Evolutionary conservation across 2,797 vertebrate genomes (phyloP), one percentile per base, ranked within the genome.

Genomic region (Schizopygopsis pylzovi): DNA sequence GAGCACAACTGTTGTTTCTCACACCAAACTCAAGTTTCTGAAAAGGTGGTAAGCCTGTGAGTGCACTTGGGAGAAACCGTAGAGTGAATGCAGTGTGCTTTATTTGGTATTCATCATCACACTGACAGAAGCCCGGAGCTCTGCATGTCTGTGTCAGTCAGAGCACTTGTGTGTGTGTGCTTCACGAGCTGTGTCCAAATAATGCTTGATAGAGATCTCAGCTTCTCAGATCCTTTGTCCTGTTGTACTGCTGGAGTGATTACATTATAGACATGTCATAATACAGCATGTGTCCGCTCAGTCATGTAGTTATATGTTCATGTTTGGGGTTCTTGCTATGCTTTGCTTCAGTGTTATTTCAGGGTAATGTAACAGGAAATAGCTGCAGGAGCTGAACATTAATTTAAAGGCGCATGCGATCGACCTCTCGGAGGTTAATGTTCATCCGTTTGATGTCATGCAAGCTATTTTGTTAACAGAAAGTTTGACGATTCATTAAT

Each of bases 391-490:
- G 63, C 75, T 67, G n/a, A 33, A 84, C 83, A 78, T 84, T 45
- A 84, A 84, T 84, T 68, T 68, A 39, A 78, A 56, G 47, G 45
- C 47, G 43, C 83, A 68, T 75, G 49, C 33, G 83, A n/a, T 70
- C 28, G 20, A 77, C 61, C 63, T 84, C 37, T 41, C 1, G 1
- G 56, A 76, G 82, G 71, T 76, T 76, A 76, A 82, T 63, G 18
- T 65, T 45, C 72, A 78, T 78, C 73, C 63, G 73, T 67, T 67
- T 76, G 73, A 84, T 84, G 82, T 84, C 82, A 77, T 67, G 28
- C 61, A 28, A 84, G 61, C 59, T 12, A 3, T 39, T 77, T 68
- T 67, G 47, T 83, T 75, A 76, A 67, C 43, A 84, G 45, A 67
- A 78, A 54, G 72, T 77, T 77, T 22, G 59, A 54, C 10, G 22